These are phyloP conservation scores for Hipparchia sbordonii DNA, from an alignment of 2,888 invertebrate species.

Conservation along the genomic window DNA sequence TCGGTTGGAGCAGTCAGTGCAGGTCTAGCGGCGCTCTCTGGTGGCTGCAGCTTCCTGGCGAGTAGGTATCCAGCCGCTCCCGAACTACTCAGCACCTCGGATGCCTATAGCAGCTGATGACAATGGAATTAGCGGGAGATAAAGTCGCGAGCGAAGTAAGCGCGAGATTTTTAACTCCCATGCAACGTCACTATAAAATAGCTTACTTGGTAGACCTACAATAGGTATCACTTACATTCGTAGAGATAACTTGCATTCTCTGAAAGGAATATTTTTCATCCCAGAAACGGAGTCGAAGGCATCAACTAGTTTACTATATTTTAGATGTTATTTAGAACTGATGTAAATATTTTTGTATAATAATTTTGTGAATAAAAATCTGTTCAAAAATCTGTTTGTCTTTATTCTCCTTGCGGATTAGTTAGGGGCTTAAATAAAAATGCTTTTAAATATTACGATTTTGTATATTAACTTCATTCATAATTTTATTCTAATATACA, in stretches of 20 bases:
- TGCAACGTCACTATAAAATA: no score
- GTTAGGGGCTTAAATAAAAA: not conserved
- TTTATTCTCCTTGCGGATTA: not conserved
- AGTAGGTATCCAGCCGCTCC: constrained; percentile 38
- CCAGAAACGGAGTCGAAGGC: no score
- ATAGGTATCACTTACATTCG: no score
- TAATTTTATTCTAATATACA: not conserved
- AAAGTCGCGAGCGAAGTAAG: no score
- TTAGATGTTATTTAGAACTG: not conserved
- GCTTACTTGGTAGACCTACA: no score
- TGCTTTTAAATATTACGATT: not conserved
- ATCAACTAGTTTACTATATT: no score
- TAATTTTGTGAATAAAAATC: not conserved
- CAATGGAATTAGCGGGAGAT: no score
- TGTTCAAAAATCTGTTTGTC: not conserved
- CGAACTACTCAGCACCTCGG: constrained; percentile 19
- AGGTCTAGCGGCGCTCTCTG: constrained; percentile 51
- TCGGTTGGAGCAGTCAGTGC: constrained; percentile 52
- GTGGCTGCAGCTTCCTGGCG: constrained; percentile 50
- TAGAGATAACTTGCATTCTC: no score
- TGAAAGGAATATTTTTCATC: no score
- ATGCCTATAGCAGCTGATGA: constrained; percentile 6
- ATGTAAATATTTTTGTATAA: not conserved
- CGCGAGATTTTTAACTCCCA: no score
- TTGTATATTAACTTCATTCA: not conserved